Evolutionary conservation across 2,113 vertebrate species (phyloP).

Genomic region (Cyanoramphus novaezelandiae): DNA sequence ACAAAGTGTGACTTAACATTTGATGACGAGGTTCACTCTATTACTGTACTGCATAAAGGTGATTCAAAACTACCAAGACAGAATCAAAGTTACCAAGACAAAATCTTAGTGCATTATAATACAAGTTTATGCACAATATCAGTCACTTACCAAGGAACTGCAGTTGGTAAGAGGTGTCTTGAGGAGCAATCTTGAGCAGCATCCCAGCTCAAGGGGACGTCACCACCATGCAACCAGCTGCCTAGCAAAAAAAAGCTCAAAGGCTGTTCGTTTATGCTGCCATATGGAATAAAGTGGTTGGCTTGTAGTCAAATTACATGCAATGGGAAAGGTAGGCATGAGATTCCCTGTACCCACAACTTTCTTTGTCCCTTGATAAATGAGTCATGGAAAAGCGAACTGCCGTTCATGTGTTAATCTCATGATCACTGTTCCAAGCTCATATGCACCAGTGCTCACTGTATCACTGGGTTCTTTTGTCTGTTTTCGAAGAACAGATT

Average conservation of each 20-base stretch:
- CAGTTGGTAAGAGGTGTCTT: neutral
- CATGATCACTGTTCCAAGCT: neutral
- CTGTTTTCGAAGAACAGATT: neutral
- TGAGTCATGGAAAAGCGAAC: neutral
- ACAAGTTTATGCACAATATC: accelerated
- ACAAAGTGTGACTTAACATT: neutral
- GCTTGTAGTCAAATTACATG: neutral
- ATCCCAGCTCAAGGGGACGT: neutral
- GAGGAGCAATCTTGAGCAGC: neutral
- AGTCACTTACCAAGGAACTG: neutral
- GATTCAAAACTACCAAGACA: neutral
- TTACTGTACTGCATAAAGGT: neutral
- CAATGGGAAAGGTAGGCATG: neutral
- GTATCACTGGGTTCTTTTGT: neutral
- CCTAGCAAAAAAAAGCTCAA: neutral
- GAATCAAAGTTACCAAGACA: neutral
- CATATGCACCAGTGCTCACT: neutral
- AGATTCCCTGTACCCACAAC: neutral
- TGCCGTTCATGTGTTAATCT: accelerated
- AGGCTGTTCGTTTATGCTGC: neutral
- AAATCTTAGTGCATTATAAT: neutral
- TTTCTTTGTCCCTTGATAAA: neutral
- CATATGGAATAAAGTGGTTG: neutral
- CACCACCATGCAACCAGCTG: neutral
- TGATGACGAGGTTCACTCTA: neutral